Conservation (phyloP, 92 coral and sea anemone species). For the Phenganax marumi region DNA sequence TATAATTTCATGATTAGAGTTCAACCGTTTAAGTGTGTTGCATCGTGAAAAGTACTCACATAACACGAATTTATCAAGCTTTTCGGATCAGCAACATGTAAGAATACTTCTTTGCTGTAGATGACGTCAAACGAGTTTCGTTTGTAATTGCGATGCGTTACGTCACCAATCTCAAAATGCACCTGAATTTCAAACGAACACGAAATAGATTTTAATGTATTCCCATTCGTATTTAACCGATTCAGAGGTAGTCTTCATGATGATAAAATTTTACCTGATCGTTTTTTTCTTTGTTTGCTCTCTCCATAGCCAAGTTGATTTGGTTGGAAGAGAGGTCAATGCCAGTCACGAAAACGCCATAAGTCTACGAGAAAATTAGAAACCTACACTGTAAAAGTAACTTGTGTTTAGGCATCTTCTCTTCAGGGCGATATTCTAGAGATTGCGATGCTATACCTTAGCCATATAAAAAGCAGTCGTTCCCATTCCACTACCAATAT, state of each 20-base stretch:
- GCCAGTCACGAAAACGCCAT: slow-evolving; percentile 37
- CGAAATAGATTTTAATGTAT: neutral
- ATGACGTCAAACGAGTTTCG: slow-evolving; percentile 35
- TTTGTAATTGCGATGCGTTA: slow-evolving; percentile 37
- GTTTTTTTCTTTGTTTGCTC: slow-evolving; percentile 40
- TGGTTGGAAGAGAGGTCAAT: slow-evolving; percentile 40
- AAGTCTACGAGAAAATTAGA: neutral
- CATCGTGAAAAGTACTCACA: neutral
- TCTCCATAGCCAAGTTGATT: slow-evolving; percentile 50
- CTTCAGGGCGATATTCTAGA: neutral
- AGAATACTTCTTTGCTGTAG: slow-evolving; percentile 39
- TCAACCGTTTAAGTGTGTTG: neutral
- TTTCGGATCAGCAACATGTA: slow-evolving; percentile 24
- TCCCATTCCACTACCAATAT: slow-evolving; percentile 41
- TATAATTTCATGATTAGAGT: too few relatives aligned
- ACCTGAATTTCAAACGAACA: neutral
- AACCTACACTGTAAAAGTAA: neutral
- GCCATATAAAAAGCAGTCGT: slow-evolving; percentile 44
- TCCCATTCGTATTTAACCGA: too few relatives aligned
- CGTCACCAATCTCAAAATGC: slow-evolving; percentile 41
- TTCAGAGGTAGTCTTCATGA: slow-evolving; percentile 20
- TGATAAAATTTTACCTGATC: slow-evolving; percentile 5
- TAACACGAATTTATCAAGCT: slow-evolving; percentile 19
- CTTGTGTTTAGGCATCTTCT: neutral
- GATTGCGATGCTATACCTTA: slow-evolving; percentile 13